A percentile compares a stretch with the other conserved stretches of the same genome.
These are phyloP conservation scores for Bradysia coprophila DNA, from an alignment of 1,140 invertebrate genomes.

Conservation along the genomic window DNA sequence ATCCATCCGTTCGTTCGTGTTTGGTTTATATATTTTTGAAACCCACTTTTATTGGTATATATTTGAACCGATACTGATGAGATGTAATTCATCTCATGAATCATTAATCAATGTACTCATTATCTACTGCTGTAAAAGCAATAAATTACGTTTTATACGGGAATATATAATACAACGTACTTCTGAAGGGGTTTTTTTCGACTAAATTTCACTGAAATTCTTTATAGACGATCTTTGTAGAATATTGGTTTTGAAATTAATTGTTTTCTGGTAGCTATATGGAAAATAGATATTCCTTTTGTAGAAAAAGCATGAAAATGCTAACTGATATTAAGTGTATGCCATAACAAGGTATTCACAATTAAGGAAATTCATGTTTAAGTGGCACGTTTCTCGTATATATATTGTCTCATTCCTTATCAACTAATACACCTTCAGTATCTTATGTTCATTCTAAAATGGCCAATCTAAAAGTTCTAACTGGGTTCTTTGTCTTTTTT, in stretches of 20 bases:
- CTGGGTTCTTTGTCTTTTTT: too few relatives aligned
- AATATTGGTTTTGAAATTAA: neutral
- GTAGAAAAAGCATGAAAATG: too few relatives aligned
- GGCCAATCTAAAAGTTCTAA: too few relatives aligned
- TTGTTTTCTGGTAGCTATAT: too few relatives aligned
- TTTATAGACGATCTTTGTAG: neutral
- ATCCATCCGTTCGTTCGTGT: neutral
- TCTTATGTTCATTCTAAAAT: too few relatives aligned
- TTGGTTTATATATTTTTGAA: neutral
- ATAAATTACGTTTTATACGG: neutral
- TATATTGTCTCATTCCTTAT: too few relatives aligned
- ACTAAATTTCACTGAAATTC: neutral
- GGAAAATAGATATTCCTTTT: too few relatives aligned
- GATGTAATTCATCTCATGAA: constrained; percentile 2
- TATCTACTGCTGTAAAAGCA: constrained; percentile 2
- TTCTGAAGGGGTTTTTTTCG: neutral
- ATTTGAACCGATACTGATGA: constrained; percentile 2
- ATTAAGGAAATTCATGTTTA: too few relatives aligned
- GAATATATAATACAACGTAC: neutral
- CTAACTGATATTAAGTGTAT: too few relatives aligned
- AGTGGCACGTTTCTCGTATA: too few relatives aligned
- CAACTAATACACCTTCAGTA: too few relatives aligned
- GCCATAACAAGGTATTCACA: too few relatives aligned
- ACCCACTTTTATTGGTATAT: neutral
- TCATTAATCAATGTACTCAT: constrained; percentile 2